Evolutionary conservation across 2,113 vertebrate genomes (phyloP), one percentile per base, ranked within the genome.

Genomic region (Vidua chalybeata): DNA sequence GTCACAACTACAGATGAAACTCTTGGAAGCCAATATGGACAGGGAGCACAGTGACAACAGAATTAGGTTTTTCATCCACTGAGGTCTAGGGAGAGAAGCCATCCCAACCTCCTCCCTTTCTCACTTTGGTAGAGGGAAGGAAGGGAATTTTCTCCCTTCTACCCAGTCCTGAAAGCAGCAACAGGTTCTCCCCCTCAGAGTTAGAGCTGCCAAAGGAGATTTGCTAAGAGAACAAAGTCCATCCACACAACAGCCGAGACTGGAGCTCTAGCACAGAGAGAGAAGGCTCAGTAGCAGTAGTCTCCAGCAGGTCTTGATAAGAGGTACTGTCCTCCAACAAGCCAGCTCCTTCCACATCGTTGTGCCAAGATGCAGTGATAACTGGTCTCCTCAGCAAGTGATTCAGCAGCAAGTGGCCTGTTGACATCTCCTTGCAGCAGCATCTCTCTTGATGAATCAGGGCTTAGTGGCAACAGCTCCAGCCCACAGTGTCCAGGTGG

Each of bases 391-490:
- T 75, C 92, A 92, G 83, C 76, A 84, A 93, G 87, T 23, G 3
- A 87, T 73, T 79, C 91, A 93, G 74, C 84, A 95, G 87, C 87
- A 66, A 94, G 78, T 81, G 51, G 88, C 80, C 33, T 16, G 61
- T 81, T 89, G 83, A 72, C 66, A 81, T 54, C 35, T 94, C 66
- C 83, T 78, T 75, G 79, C 85, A 92, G 93, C 73, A 97, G 90
- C 94, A 88, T 95, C 74, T 74, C 64, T 78, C 82, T 85, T 41
- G 83, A 76, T 87, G 23, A 81, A 49, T 86, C 66, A 14, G 73
- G 69, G 76, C 93, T 89, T 54, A 64, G 69, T 39, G 90, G 92
- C 73, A 94, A 81, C 93, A 94, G 90, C 90, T 95, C 88, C 88
- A 90, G 79, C 88, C 69, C 93, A 68, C 63, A 93, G 82, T 81